These are phyloP conservation scores for Agrilus biguttatus DNA, from an alignment of 2,888 invertebrate genomes.

Conservation along the genomic window DNA sequence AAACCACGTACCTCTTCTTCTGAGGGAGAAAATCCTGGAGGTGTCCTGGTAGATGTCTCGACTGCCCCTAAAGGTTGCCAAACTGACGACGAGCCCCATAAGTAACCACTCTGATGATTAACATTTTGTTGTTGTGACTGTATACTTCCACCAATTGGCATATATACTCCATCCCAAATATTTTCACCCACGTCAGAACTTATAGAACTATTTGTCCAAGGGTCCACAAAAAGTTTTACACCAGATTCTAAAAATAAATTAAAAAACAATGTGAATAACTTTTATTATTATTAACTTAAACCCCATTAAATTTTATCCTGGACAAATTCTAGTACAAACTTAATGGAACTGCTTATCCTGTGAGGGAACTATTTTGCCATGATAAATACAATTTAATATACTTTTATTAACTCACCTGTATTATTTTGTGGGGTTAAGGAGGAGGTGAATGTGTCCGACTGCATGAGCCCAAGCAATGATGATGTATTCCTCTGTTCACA, in stretches of 20 bases:
- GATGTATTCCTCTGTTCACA: constrained; percentile 3
- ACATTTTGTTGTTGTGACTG: constrained; percentile 19
- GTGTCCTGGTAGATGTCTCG: constrained; percentile 23
- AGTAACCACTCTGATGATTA: constrained; percentile 17
- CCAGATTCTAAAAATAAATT: constrained; percentile 3
- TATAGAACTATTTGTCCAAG: constrained; percentile 16
- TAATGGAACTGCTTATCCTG: too few species aligned
- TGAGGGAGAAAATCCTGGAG: constrained; percentile 23
- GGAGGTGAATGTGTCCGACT: constrained; percentile 2
- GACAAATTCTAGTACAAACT: too few species aligned
- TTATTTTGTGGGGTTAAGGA: too few species aligned
- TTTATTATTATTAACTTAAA: background rate
- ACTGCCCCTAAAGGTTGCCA: constrained; percentile 28
- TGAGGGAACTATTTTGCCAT: too few species aligned
- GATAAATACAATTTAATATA: background rate
- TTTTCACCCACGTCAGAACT: constrained; percentile 7
- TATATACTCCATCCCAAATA: constrained; percentile 22
- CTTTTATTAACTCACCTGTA: too few species aligned
- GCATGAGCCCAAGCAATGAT: constrained; percentile 13
- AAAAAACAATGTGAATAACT: background rate
- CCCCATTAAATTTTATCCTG: too few species aligned
- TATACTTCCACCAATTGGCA: constrained; percentile 25
- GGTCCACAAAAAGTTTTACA: constrained; percentile 12
- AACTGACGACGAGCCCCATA: constrained; percentile 30
- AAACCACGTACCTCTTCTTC: background rate